Conservation (phyloP, 23 tunicate genomes). For the Corella eumyota region DNA sequence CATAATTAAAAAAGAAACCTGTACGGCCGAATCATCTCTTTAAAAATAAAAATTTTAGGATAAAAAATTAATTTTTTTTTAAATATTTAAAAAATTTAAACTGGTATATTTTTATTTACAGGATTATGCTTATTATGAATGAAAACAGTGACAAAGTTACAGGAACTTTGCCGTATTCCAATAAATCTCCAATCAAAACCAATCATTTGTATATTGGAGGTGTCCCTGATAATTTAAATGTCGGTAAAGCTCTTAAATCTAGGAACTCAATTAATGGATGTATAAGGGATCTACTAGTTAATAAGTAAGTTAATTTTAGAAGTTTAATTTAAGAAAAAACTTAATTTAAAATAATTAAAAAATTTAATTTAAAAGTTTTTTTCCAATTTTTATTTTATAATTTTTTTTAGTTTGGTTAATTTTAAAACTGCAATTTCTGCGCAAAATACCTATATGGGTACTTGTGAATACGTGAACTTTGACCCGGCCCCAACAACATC, state of each 20-base stretch:
- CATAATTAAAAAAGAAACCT: no score
- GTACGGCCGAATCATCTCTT: no score
- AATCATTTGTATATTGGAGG: conserved; percentile 71
- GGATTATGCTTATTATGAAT: conserved; percentile 38
- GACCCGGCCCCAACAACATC: conserved; percentile 8
- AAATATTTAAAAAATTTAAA: no score
- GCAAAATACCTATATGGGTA: conserved; percentile 55
- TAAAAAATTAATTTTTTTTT: no score
- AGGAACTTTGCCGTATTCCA: conserved; percentile 10
- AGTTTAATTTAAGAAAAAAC: conserved; percentile 1
- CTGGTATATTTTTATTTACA: no score
- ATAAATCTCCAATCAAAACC: conserved; percentile 2
- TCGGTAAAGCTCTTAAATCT: conserved; percentile 4
- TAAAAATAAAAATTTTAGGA: no score
- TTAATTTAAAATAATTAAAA: no score
- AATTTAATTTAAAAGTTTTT: no score
- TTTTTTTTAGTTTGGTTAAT: conserved; percentile 35
- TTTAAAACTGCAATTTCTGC: conserved; percentile 27
- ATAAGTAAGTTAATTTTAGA: conserved; percentile 25
- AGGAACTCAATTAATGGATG: conserved; percentile 66
- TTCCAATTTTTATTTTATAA: background rate
- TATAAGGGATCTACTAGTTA: conserved; percentile 24
- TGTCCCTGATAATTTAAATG: conserved; percentile 27
- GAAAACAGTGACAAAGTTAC: conserved; percentile 20
- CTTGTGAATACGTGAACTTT: conserved; percentile 35